Evolutionary conservation across 2,113 vertebrate species (phyloP), one percentile per base, ranked within the genome.

Genomic region (Montifringilla adamsi): DNA sequence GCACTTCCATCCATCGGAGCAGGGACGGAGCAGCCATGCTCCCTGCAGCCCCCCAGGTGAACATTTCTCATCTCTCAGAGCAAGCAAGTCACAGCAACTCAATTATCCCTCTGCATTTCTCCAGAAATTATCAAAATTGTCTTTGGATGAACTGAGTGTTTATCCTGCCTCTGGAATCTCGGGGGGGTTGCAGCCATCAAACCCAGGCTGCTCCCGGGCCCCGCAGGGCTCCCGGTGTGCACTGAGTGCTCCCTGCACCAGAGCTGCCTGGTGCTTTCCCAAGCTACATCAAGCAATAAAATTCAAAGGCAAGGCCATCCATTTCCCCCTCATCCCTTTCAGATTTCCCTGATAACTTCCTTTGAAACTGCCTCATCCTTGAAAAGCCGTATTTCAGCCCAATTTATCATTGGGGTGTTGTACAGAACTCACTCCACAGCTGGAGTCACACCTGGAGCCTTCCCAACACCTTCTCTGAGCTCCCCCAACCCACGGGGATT

Each of bases 281-380:
- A 64, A 52, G 80, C 79, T 84, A 68, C 76, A 72, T 74, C 68
- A 93, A 89, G 88, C 86, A 95, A 86, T 94, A 56, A 96, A 95
- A 96, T 15, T 31, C 30, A 60, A 63, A 84, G 79, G 69, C 83
- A 75, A 86, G 60, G 30, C 79, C 70, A 86, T 86, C 52, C 68
- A 72, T 86, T 87, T 67, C 59, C 26, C 46, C 15, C 58, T 87
- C 73, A 81, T 33, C 49, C 64, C 37, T 93, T 92, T 92, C 88
- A 87, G n/a, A 90, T 92, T 67, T 72, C 47, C 84, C 85, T 90
- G 26, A 7, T 46, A 62, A 18, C 59, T 70, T 86, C 63, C 72
- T 52, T 2, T 70, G 39, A 44, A 95, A 56, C 24, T 6, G 35
- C 27, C 63, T 92, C 60, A 72, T 33, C 76, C 73, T 63, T 78